Evolutionary conservation across 2,888 invertebrate species (phyloP), one percentile per base, ranked within the genome.

Genomic region (Brachycybe producta): DNA sequence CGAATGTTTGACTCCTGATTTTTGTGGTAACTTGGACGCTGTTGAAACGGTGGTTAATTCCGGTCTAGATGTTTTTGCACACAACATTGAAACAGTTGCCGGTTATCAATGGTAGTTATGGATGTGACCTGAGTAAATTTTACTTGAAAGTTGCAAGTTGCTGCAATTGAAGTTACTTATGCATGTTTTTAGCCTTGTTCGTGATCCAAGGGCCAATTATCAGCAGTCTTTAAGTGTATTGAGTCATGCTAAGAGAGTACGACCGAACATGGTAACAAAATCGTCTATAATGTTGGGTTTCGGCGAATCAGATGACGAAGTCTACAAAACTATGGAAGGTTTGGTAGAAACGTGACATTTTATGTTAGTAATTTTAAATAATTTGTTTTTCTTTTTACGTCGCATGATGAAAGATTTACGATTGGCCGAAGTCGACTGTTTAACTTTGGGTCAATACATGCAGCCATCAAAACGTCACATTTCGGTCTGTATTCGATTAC

Each of bases 361-460:
- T 42, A 8, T 42, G 13, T 42, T 42, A 38, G 11, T 13, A 44
- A 44, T 8, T 23, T 32, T 32, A 32, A 32, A 32, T 11, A 32
- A 11, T 32, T n/a, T 32, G 11, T 11, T 11, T n/a, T 32, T 11
- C 32, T 32, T 32, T 32, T n/a, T 11, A 32, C 11, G 32, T 32
- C 32, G 11, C 32, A 32, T 11, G 11, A n/a, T 11, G n/a, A 7
- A 26, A 80, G 94, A 95, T 71, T 72, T 95, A 41, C 76, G 83
- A 50, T 68, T 70, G 24, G 78, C 73, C 1, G 84, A 81, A 30
- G 97, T 99, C 0, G 97, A 97, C 68, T 95, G 95, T 65, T 68
- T 99, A 0, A 98, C 98, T 0, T 72, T 98, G 4, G 98, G 98
- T 0, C 98, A 98, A 64, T 98, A 99, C 69, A 98, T 99, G 95